These are phyloP conservation scores for Ganaspis sp. DNA, from an alignment of 1,140 invertebrate genomes.

Conservation along the genomic window DNA sequence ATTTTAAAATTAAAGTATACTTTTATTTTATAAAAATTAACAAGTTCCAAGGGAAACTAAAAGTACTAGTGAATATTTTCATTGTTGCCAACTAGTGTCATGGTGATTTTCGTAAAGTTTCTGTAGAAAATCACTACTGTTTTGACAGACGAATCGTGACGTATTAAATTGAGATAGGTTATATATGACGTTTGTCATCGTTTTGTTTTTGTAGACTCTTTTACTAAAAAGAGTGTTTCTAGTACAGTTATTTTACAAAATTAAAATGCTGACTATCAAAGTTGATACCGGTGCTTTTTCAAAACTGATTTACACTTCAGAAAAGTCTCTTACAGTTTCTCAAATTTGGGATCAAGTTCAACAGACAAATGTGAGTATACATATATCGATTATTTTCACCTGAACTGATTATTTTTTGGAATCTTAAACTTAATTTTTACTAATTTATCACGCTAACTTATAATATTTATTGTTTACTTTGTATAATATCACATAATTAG, in stretches of 20 bases:
- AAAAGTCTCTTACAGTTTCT: conserved; percentile 28
- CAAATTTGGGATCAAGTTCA: conserved; percentile 45
- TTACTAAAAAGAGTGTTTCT: background rate
- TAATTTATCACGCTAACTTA: no score
- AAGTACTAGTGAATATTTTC: no score
- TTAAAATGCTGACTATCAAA: conserved; percentile 45
- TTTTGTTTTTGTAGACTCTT: background rate
- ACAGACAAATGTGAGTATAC: conserved; percentile 39
- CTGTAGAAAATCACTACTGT: background rate
- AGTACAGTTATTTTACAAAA: background rate
- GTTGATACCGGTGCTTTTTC: conserved; percentile 36
- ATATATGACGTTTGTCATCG: background rate
- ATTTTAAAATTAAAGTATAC: no score
- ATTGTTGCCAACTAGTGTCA: no score
- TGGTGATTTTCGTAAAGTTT: background rate
- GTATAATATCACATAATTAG: no score
- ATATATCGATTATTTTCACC: background rate
- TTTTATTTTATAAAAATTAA: no score
- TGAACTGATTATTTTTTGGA: no score
- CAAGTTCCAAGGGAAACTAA: no score
- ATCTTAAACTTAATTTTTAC: no score
- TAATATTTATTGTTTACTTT: no score
- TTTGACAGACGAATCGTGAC: conserved; percentile 4
- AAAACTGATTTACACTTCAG: conserved; percentile 35
- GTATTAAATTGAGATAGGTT: no score